Evolutionary conservation across 2,888 invertebrate species (phyloP).

Genomic region (Alsophila aescularia): DNA sequence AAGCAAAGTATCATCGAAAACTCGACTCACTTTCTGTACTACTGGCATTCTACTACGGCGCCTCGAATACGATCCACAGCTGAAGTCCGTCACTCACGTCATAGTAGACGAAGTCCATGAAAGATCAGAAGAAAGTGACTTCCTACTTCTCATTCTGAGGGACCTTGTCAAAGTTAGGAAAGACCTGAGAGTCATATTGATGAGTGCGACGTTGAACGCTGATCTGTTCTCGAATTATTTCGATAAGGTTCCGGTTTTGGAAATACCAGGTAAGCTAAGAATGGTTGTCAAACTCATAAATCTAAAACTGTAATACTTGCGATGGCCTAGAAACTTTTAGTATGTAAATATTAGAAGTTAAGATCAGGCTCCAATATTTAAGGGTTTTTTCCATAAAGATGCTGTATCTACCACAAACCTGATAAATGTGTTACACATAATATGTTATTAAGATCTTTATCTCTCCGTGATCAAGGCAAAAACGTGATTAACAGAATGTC

Average conservation of each 20-base stretch:
- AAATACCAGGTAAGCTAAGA: slow-evolving; percentile 87
- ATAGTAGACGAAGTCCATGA: slow-evolving; percentile 97
- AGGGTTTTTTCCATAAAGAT: no score
- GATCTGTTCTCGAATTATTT: slow-evolving; percentile 94
- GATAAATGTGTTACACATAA: no score
- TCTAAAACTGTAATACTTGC: no score
- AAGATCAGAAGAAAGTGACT: slow-evolving; percentile 95
- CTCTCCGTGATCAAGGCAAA: no score
- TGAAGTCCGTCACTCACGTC: slow-evolving; percentile 92
- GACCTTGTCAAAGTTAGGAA: slow-evolving; percentile 89
- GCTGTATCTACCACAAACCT: no score
- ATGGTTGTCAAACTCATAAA: neutral
- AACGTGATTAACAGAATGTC: no score
- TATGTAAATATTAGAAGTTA: no score
- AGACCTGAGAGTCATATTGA: slow-evolving; percentile 93
- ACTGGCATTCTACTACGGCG: slow-evolving; percentile 95
- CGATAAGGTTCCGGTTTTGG: slow-evolving; percentile 89
- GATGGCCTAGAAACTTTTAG: no score
- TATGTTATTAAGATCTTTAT: no score
- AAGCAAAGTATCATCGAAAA: slow-evolving; percentile 89
- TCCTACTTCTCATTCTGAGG: slow-evolving; percentile 92
- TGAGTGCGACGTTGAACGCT: slow-evolving; percentile 97
- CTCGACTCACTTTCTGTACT: slow-evolving; percentile 95
- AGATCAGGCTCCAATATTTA: no score
- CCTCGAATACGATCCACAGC: slow-evolving; percentile 90